These are phyloP conservation scores for Meriones psammophilus DNA, from an alignment of 2,797 vertebrate genomes.

Conservation along the genomic window DNA sequence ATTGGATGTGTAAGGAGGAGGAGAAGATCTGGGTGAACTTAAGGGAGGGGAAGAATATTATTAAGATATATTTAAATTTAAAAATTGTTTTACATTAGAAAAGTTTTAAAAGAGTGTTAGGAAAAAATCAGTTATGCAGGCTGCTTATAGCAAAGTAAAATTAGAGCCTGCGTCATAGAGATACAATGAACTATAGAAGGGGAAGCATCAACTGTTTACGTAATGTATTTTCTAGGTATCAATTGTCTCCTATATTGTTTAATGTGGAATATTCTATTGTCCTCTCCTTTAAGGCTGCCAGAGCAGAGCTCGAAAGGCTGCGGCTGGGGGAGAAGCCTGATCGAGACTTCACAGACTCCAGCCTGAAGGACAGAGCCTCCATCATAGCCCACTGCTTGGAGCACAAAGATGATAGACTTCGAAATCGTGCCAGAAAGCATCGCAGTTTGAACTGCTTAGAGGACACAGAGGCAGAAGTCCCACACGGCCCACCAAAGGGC, in stretches of 20 bases:
- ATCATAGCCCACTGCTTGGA: slow-evolving; percentile 85
- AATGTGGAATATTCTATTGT: slow-evolving; percentile 61
- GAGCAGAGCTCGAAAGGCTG: slow-evolving; percentile 78
- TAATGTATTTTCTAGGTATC: slow-evolving; percentile 66
- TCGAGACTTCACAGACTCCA: slow-evolving; percentile 61
- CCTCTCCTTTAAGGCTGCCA: slow-evolving; percentile 80
- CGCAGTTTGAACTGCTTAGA: slow-evolving; percentile 81
- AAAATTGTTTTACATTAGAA: background rate
- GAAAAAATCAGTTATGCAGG: slow-evolving; percentile 37
- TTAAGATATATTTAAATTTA: background rate
- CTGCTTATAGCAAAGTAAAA: slow-evolving; percentile 55
- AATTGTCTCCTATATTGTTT: background rate
- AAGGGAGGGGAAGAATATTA: background rate
- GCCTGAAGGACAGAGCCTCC: slow-evolving; percentile 85
- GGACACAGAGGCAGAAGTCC: slow-evolving; percentile 49
- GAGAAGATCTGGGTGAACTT: background rate
- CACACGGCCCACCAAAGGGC: slow-evolving; percentile 43
- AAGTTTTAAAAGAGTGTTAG: background rate
- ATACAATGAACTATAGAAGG: slow-evolving; percentile 65
- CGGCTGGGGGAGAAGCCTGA: slow-evolving; percentile 62
- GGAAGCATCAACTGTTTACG: slow-evolving; percentile 21
- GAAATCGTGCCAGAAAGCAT: slow-evolving; percentile 77
- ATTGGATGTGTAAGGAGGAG: background rate
- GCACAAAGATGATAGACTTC: slow-evolving; percentile 82
- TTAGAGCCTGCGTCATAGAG: slow-evolving; percentile 44